phyloP scores from a whole-genome alignment of 2,888 invertebrate species.

The Eilema depressum region DNA sequence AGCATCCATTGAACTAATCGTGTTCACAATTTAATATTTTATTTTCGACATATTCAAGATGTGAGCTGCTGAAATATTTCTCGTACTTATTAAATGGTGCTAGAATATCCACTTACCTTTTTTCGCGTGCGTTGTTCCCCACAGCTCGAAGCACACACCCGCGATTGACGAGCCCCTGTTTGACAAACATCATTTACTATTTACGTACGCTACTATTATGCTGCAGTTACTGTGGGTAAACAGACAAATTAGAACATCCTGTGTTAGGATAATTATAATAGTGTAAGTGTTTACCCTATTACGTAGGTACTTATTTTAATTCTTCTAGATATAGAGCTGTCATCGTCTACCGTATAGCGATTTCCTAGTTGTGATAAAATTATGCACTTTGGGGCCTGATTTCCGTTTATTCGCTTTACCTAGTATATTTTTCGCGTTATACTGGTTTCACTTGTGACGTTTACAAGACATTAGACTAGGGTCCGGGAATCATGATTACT shows the following conservation, averaged over 20 bases:
- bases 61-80: neutral
- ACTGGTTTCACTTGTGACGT: no score
- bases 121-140: conserved; percentile 44
- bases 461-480: no score
- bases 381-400: no score
- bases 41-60: neutral
- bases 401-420: no score
- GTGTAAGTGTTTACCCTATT: neutral
- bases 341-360: no score
- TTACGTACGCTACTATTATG: conserved; percentile 38
- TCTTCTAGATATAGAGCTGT: no score
- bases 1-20: neutral
- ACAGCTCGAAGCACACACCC: conserved; percentile 53
- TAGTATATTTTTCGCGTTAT: no score
- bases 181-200: conserved; percentile 54
- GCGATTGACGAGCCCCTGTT: conserved; percentile 57
- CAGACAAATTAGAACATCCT: conserved; percentile 31
- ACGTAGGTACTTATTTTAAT: no score
- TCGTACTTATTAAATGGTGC: conserved; percentile 7
- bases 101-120: conserved; percentile 36
- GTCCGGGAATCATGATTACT: no score
- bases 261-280: neutral
- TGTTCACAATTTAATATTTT: neutral
- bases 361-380: no score
- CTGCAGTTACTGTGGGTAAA: conserved; percentile 38